A percentile compares a stretch with the other conserved stretches of the same genome.
Conservation (phyloP, 2,113 vertebrate species). For the Brachionichthys hirsutus region DNA sequence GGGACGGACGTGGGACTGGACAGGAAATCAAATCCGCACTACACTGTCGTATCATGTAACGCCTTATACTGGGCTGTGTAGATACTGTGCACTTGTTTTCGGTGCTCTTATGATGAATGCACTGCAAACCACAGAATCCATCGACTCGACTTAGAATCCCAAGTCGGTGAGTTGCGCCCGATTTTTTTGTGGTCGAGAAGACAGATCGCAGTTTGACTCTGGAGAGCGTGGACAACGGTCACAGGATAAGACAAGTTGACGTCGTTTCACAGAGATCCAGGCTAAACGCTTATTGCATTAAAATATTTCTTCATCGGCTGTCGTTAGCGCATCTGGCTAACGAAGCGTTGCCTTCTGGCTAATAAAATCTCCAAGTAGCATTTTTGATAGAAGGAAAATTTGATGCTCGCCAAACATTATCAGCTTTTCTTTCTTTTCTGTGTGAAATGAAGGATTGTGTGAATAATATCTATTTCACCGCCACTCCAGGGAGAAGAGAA, state of each 20-base stretch:
- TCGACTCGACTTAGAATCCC: slow-evolving; percentile 47
- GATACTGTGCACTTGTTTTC: slow-evolving; percentile 59
- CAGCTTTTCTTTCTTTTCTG: too few relatives aligned
- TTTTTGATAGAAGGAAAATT: too few relatives aligned
- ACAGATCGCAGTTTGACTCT: slow-evolving; percentile 28
- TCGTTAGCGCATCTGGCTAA: too few relatives aligned
- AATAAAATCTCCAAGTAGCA: too few relatives aligned
- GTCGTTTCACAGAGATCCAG: background rate
- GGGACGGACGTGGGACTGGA: slow-evolving; percentile 36
- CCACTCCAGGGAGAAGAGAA: too few relatives aligned
- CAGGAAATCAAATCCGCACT: slow-evolving; percentile 53
- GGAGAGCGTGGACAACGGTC: background rate
- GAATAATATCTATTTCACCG: too few relatives aligned
- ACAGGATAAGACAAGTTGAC: slow-evolving; percentile 11
- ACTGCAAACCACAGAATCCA: slow-evolving; percentile 58
- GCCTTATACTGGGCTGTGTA: slow-evolving; percentile 68
- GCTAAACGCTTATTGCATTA: too few relatives aligned
- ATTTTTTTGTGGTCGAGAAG: slow-evolving; percentile 41
- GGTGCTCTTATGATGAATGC: slow-evolving; percentile 72
- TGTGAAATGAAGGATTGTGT: too few relatives aligned
- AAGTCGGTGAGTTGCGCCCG: slow-evolving; percentile 40
- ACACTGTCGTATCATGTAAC: slow-evolving; percentile 61
- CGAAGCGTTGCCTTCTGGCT: too few relatives aligned
- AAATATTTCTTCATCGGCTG: too few relatives aligned
- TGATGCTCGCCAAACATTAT: too few relatives aligned